Conservation (phyloP, 2,888 invertebrate genomes). For the Tanypteryx hageni region DNA sequence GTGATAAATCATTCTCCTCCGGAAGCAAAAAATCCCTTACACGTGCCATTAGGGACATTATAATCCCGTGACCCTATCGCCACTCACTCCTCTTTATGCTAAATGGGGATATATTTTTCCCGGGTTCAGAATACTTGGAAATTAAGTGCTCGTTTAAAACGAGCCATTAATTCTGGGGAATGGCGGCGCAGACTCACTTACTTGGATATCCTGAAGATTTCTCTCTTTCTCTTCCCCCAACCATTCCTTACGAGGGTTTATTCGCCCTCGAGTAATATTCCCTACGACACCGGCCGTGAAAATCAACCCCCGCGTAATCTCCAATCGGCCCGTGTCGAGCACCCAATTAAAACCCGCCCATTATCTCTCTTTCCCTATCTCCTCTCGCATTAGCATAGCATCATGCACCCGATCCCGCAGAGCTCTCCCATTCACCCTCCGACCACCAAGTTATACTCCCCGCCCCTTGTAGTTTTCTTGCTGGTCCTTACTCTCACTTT, state of each 20-base stretch:
- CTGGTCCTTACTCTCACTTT: not conserved
- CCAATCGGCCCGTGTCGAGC: not conserved
- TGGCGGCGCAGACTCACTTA: not conserved
- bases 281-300: not conserved
- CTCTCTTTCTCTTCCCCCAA: not conserved
- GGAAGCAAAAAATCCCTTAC: too few relatives aligned
- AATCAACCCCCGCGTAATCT: not conserved
- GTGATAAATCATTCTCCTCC: too few relatives aligned
- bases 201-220: not conserved
- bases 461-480: not conserved
- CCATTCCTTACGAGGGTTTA: conserved; percentile 4
- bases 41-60: too few relatives aligned
- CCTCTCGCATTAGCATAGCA: not conserved
- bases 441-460: not conserved
- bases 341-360: conserved; percentile 9
- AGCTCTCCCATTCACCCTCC: not conserved
- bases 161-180: not conserved
- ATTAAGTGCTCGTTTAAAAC: not conserved
- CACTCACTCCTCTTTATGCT: too few relatives aligned
- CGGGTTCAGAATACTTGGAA: too few relatives aligned
- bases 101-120: too few relatives aligned
- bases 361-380: not conserved
- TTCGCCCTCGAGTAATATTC: not conserved
- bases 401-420: not conserved
- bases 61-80: too few relatives aligned